These are phyloP conservation scores for Aromia moschata DNA, from an alignment of 2,888 invertebrate species.

Conservation along the genomic window DNA sequence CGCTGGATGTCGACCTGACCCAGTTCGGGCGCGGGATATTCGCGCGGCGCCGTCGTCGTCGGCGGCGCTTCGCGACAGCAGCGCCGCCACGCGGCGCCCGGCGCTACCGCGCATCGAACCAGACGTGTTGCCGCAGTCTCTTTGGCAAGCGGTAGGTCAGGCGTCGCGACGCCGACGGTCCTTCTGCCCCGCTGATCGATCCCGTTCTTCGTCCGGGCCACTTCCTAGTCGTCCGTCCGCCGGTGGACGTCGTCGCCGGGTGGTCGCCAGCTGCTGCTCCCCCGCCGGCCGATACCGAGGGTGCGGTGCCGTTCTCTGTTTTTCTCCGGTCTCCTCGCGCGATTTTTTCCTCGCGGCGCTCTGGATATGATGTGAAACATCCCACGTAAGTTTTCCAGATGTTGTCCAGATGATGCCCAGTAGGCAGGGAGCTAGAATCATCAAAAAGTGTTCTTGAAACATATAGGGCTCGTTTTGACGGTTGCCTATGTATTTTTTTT, in stretches of 20 bases:
- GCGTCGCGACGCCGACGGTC: constrained; percentile 47
- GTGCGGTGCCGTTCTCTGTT: not conserved
- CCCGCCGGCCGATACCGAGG: not conserved
- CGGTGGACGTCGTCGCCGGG: not conserved
- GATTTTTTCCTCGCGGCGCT: too few species aligned
- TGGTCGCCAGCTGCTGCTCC: not conserved
- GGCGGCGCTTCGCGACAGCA: constrained; percentile 29
- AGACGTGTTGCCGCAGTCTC: constrained; percentile 45
- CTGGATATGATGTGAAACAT: too few species aligned
- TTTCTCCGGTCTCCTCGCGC: too few species aligned
- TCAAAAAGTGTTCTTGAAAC: too few species aligned
- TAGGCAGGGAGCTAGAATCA: too few species aligned
- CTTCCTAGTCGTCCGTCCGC: constrained; percentile 9
- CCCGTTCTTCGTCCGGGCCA: constrained; percentile 29
- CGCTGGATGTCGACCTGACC: constrained; percentile 32
- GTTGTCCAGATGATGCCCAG: too few species aligned
- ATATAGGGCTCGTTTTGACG: too few species aligned
- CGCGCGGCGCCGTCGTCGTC: constrained; percentile 1
- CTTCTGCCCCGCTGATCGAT: constrained; percentile 38
- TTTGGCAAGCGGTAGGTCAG: constrained; percentile 50
- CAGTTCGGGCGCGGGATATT: constrained; percentile 6
- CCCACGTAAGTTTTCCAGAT: too few species aligned
- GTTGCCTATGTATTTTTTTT: too few species aligned
- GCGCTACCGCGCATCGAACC: constrained; percentile 37
- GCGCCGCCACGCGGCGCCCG: constrained; percentile 33